These are phyloP conservation scores for Neogale vison DNA, from an alignment of 2,113 vertebrate genomes.

Conservation along the genomic window DNA sequence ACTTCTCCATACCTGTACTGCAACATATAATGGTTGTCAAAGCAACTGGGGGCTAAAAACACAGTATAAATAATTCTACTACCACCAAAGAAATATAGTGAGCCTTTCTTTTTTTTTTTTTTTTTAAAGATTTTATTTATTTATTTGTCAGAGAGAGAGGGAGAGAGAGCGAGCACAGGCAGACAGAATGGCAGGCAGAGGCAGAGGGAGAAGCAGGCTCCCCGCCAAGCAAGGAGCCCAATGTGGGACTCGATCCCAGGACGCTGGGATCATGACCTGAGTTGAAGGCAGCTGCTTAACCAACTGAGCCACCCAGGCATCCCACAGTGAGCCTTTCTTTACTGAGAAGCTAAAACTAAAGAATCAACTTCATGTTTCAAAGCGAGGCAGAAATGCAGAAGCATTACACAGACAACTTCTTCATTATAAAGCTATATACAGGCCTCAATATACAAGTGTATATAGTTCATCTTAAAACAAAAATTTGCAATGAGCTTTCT, in stretches of 20 bases:
- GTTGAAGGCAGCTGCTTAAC: no score
- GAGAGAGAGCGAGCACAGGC: no score
- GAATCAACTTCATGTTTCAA: constrained; percentile 35
- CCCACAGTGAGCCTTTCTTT: background rate
- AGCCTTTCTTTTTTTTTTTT: background rate
- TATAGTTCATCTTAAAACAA: background rate
- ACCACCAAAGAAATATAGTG: constrained; percentile 25
- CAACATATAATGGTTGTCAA: background rate
- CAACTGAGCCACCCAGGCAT: no score
- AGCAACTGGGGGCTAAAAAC: constrained; percentile 8
- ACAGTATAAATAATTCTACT: background rate
- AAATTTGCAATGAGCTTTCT: constrained; percentile 36
- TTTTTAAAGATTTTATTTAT: no score
- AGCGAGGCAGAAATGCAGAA: constrained; percentile 13
- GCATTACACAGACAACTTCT: background rate
- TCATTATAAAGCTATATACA: background rate
- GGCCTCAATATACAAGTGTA: background rate
- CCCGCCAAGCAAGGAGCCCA: no score
- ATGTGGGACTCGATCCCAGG: no score
- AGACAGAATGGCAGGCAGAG: no score
- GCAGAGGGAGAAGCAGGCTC: no score
- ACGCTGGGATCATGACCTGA: no score
- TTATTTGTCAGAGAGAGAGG: no score
- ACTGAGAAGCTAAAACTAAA: constrained; percentile 20
- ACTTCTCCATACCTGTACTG: background rate